Percentiles rank a stretch among this genome's conserved stretches.
These are phyloP conservation scores for Aradophagus sp. DNA, from an alignment of 1,140 invertebrate species.

Conservation along the genomic window DNA sequence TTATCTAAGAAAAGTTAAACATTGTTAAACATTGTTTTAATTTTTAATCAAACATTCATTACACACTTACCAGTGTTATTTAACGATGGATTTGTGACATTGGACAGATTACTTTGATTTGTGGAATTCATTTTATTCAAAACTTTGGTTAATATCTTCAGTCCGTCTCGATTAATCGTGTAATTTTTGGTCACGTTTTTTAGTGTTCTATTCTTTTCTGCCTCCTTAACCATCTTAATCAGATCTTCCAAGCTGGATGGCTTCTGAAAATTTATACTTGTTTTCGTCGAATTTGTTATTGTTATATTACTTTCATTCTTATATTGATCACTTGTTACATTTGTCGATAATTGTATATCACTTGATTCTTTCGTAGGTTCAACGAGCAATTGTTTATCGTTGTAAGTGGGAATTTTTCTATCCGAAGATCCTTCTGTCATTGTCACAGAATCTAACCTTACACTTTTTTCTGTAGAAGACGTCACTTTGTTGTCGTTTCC, in stretches of 20 bases:
- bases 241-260: conserved; percentile 61
- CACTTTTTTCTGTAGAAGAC: conserved; percentile 11
- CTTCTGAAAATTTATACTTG: conserved; percentile 8
- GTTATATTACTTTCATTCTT: conserved; percentile 1
- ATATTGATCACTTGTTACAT: conserved; percentile 23
- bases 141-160: conserved; percentile 80
- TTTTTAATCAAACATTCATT: too few species aligned
- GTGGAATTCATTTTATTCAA: conserved; percentile 67
- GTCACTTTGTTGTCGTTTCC: conserved; percentile 11
- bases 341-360: conserved; percentile 46
- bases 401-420: conserved; percentile 60
- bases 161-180: conserved; percentile 78
- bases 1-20: conserved; percentile 61
- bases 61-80: conserved; percentile 1
- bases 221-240: conserved; percentile 60
- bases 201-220: conserved; percentile 20
- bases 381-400: conserved; percentile 56
- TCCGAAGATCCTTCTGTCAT: conserved; percentile 56
- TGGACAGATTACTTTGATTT: background rate
- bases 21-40: too few species aligned
- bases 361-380: conserved; percentile 64
- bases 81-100: too few species aligned
- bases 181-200: conserved; percentile 70
- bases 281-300: conserved; percentile 5
- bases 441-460: background rate